These are phyloP conservation scores for Dendroctonus ponderosae DNA, from an alignment of 1,140 invertebrate genomes.

Conservation along the genomic window DNA sequence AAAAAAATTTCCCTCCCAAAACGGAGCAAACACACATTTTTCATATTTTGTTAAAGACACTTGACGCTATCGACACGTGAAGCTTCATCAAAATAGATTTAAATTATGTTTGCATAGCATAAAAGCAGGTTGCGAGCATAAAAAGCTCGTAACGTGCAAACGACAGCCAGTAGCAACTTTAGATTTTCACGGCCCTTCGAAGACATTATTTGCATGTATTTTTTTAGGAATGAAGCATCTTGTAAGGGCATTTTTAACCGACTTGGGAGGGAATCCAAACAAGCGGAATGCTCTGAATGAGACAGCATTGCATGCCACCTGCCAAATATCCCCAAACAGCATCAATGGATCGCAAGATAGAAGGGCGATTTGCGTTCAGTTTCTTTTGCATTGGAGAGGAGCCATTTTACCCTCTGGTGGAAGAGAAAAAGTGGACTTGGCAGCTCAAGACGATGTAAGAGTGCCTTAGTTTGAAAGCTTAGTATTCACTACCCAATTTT, in stretches of 20 bases:
- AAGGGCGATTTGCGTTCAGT: constrained; percentile 60
- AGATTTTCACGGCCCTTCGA: too few relatives aligned
- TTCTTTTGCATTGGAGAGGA: constrained; percentile 66
- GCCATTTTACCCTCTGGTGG: constrained; percentile 55
- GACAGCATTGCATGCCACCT: constrained; percentile 64
- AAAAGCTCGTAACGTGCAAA: too few relatives aligned
- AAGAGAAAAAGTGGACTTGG: constrained; percentile 60
- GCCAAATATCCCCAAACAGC: constrained; percentile 56
- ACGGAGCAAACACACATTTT: too few relatives aligned
- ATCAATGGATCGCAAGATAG: constrained; percentile 59
- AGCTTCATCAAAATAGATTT: too few relatives aligned
- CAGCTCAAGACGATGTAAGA: constrained; percentile 61
- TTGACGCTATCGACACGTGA: too few relatives aligned
- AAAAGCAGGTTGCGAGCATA: too few relatives aligned
- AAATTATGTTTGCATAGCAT: too few relatives aligned
- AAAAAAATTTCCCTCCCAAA: too few relatives aligned
- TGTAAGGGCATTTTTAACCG: constrained; percentile 63
- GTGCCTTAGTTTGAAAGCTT: background rate
- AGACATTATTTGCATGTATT: background rate
- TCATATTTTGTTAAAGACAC: too few relatives aligned
- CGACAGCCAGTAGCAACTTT: too few relatives aligned
- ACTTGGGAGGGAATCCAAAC: constrained; percentile 68
- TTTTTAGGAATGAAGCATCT: constrained; percentile 59
- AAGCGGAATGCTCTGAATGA: constrained; percentile 67
- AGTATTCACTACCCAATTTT: too few relatives aligned